Base-by-base conservation (phyloP, 2,797 vertebrate species). In the Aratinga solstitialis region DNA sequence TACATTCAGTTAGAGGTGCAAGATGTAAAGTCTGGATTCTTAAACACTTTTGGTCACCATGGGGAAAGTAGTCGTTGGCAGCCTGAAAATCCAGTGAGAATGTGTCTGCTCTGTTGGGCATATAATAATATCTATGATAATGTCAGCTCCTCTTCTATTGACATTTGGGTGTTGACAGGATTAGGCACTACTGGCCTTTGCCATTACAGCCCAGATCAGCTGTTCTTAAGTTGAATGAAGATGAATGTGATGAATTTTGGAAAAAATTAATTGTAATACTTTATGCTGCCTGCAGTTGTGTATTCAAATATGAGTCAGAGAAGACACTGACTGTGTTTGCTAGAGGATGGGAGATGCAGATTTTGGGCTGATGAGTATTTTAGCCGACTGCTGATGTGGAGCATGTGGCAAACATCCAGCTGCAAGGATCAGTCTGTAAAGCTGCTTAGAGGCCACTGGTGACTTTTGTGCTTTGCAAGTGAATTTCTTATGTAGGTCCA, bases 141-240 rank as follows among this genome's bases (percentile, higher is more conserved):
- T 3, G 5, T 12, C 84, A 75, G 29, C 45, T 89, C 3, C 68
- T 83, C 2, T 73, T 38, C 30, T 48, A 26, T 14, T 54, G 73
- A 11, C 9, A 12, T 11, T 6, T 12, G 38, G 40, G 32, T 13
- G 18, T 16, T 22, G 21, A 42, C 79, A 69, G 68, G 51, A 12
- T 36, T 38, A 24, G 66, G 75, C 30, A 9, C 45, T 29, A 51
- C 79, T 79, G 62, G 15, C 79, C 68, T 84, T 43, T 71, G 68
- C 61, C 10, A 0, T 45, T 34, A 7, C 54, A 54, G 47, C 50
- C 58, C 45, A 4, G 27, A 2, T 71, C 59, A n/a, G 56, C 45
- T 0, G 0, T 27, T 79, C 32, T 75, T 15, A 36, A 47, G 32
- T n/a, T 61, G 73, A 80, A 17, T 0, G 0, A 54, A 43, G 56